Conservation (phyloP, 2,797 vertebrate genomes). For the Danio kyathit region DNA sequence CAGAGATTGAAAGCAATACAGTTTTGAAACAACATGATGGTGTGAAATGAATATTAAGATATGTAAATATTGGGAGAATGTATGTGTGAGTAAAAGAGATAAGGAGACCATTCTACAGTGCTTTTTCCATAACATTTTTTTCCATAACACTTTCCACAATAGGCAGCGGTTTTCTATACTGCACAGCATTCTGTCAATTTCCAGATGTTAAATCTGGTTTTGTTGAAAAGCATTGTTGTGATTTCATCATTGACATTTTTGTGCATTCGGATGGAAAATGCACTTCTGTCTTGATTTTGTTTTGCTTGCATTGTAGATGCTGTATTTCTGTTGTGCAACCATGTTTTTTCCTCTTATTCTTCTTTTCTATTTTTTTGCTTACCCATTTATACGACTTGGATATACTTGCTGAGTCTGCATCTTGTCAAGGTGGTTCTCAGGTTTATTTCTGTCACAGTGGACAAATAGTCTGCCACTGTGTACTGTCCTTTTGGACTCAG, state of each 20-base stretch:
- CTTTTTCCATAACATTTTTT: not conserved
- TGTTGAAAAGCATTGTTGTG: not conserved
- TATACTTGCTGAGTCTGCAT: conserved; percentile 30
- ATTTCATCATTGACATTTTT: conserved; percentile 24
- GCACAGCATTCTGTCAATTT: conserved; percentile 1
- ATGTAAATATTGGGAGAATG: not conserved
- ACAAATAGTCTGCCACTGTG: conserved; percentile 17
- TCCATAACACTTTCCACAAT: not conserved
- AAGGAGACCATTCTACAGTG: not conserved
- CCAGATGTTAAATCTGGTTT: conserved; percentile 11
- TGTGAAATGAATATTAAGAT: not conserved
- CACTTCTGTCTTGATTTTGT: conserved; percentile 30
- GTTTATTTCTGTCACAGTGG: conserved; percentile 35
- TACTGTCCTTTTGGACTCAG: not conserved
- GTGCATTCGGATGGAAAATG: conserved; percentile 23
- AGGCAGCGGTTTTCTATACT: not conserved
- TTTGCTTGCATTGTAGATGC: conserved; percentile 13
- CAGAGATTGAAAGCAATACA: not conserved
- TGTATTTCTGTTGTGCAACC: not conserved
- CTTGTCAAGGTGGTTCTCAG: conserved; percentile 40
- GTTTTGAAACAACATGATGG: not conserved
- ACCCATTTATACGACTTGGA: conserved; percentile 15
- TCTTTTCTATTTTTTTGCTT: not conserved
- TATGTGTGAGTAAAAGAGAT: not conserved
- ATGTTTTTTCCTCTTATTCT: not conserved